Evolutionary conservation across 30 jellyfish, hydroid and myxozoan species (phyloP), one percentile per base, ranked within the genome.

Genomic region (Chrysaora quinquecirrha): DNA sequence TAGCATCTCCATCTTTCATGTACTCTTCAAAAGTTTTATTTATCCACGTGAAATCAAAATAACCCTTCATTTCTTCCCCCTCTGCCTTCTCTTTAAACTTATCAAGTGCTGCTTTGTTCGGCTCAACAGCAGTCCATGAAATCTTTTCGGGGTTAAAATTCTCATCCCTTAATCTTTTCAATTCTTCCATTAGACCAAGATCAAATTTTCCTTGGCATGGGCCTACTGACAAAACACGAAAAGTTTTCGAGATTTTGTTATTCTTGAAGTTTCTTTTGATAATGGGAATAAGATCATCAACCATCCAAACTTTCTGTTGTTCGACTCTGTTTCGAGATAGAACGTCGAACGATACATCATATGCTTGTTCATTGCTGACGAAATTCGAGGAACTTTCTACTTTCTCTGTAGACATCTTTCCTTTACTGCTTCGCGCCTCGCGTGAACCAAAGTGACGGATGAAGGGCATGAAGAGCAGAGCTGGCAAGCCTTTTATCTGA

Each of bases 51-150:
- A 76, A 76, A 0, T 38, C 71, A 10, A 76, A 78, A 0, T 23
- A 31, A 0, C 22, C 66, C n/a, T 20, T 27, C 38, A 23, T 1
- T 1, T 14, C 70, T 12, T 30, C 21, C 1, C 22, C 19, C 46
- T 66, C 6, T 24, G 75, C 64, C 0, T 21, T 23, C 32, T 76
- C 47, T 27, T 34, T 56, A 48, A 76, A 76, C 67, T 22, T 34
- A 11, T 76, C 66, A 24, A 76, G 32, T 12, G 87, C 78, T 22
- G 29, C 1, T 18, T 14, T 73, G 47, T 60, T 60, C 12, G 87
- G 87, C 20, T 76, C 87, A n/a, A 76, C 87, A 28, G 61, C 87
- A 7, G 68, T 58, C 48, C 70, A 76, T 4, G 1, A 24, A 33
- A 76, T 38, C 34, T 76, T 66, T 27, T n/a, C 24, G 68, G 68